Conservation (phyloP, 2,797 vertebrate genomes). For the Ptychadena robeensis region DNA sequence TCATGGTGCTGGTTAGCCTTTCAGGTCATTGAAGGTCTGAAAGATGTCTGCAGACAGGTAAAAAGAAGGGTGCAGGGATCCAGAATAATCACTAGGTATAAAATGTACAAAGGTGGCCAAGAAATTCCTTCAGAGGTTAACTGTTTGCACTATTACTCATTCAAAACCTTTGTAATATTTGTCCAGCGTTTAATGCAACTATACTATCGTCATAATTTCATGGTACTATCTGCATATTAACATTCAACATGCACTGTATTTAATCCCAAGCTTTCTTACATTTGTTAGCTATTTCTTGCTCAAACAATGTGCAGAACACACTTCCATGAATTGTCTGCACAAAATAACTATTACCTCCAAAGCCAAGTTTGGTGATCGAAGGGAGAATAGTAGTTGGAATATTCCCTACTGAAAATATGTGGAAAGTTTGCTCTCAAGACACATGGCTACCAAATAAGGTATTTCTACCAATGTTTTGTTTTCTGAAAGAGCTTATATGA, state of each 20-base stretch:
- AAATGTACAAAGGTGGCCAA: neutral
- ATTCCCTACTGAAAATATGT: neutral
- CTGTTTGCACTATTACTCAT: neutral
- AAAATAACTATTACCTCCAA: slow-evolving; percentile 8
- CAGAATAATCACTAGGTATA: neutral
- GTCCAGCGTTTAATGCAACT: neutral
- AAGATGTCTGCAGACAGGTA: neutral
- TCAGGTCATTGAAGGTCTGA: no score
- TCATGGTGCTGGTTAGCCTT: no score
- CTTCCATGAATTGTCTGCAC: slow-evolving; percentile 42
- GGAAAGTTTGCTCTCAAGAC: slow-evolving; percentile 10
- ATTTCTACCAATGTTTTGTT: neutral
- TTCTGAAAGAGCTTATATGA: neutral
- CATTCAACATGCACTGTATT: neutral
- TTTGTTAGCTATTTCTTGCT: neutral
- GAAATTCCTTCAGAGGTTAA: neutral
- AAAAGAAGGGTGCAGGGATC: neutral
- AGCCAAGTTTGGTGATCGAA: slow-evolving; percentile 3
- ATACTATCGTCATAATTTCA: neutral
- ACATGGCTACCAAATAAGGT: neutral
- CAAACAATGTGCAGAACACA: neutral
- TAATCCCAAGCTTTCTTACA: neutral
- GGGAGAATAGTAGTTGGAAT: neutral
- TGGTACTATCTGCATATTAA: neutral
- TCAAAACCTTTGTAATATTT: neutral